Evolutionary conservation across 1,140 invertebrate genomes (phyloP).

Genomic region (Drosophila neocordata): DNA sequence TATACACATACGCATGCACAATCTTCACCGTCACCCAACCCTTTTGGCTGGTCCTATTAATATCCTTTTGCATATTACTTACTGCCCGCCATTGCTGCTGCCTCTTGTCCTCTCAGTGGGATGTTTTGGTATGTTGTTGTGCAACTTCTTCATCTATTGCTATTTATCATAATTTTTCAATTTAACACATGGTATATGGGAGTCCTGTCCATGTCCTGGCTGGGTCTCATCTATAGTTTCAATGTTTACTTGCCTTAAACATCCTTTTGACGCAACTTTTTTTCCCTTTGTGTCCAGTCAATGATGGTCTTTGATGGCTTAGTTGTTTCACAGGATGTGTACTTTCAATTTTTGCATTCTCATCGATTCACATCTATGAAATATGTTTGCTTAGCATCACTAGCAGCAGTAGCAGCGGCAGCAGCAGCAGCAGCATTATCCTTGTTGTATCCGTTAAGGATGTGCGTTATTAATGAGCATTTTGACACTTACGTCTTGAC

Average conservation of each 20-base stretch:
- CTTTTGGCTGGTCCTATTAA: slow-evolving; percentile 48
- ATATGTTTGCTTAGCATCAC: slow-evolving; percentile 60
- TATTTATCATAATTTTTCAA: slow-evolving; percentile 83
- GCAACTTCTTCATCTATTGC: slow-evolving; percentile 62
- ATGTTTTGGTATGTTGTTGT: slow-evolving; percentile 56
- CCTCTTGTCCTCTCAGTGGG: slow-evolving; percentile 50
- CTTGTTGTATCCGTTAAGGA: slow-evolving; percentile 51
- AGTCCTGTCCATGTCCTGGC: slow-evolving; percentile 19
- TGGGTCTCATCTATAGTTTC: slow-evolving; percentile 53
- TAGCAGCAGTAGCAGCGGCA: background rate
- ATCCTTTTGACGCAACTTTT: slow-evolving; percentile 76
- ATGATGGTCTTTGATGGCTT: slow-evolving; percentile 61
- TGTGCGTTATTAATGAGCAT: slow-evolving; percentile 80
- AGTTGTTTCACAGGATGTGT: slow-evolving; percentile 31
- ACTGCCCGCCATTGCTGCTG: slow-evolving; percentile 1
- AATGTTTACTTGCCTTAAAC: slow-evolving; percentile 74
- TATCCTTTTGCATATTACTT: slow-evolving; percentile 67
- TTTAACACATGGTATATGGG: slow-evolving; percentile 60
- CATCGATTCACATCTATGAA: slow-evolving; percentile 68
- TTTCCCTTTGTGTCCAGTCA: slow-evolving; percentile 63
- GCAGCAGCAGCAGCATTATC: slow-evolving; percentile 6
- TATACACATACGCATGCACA: slow-evolving; percentile 55
- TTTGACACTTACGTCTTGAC: slow-evolving; percentile 82
- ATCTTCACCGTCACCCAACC: slow-evolving; percentile 40
- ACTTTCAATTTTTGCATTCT: slow-evolving; percentile 78